A percentile compares a stretch with the other conserved stretches of the same genome.
These are phyloP conservation scores for Euborellia annulipes DNA, from an alignment of 1,140 invertebrate genomes.

Conservation along the genomic window DNA sequence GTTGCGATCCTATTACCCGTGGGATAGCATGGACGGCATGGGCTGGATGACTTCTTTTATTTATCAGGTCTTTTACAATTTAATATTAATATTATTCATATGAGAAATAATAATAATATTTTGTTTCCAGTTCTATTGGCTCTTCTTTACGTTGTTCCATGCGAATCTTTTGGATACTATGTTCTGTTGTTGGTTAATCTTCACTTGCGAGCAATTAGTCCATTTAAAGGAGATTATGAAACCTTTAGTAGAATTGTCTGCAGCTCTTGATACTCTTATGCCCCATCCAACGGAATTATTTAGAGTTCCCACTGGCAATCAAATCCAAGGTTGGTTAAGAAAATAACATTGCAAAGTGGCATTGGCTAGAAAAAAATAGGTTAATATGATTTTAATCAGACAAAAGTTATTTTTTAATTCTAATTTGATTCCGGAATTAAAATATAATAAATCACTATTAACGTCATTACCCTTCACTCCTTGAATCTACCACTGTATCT, in stretches of 20 bases:
- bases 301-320: constrained; percentile 36
- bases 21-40: constrained; percentile 45
- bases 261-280: constrained; percentile 58
- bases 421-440: no score
- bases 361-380: no score
- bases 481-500: no score
- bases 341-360: no score
- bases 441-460: no score
- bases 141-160: constrained; percentile 49
- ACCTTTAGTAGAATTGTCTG: constrained; percentile 65
- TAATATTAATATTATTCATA: background rate
- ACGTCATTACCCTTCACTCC: no score
- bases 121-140: constrained; percentile 45
- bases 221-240: constrained; percentile 73
- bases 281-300: constrained; percentile 65
- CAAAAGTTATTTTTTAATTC: no score
- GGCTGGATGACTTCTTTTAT: constrained; percentile 45
- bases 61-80: constrained; percentile 54
- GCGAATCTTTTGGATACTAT: constrained; percentile 56
- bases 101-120: background rate
- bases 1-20: constrained; percentile 59
- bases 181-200: constrained; percentile 69
- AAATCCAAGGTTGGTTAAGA: no score
- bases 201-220: constrained; percentile 66
- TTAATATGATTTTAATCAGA: no score